A percentile compares a stretch with the other conserved stretches of the same genome.
These are phyloP conservation scores for Zaprionus nigranus DNA, from an alignment of 1,140 invertebrate genomes.

Conservation along the genomic window DNA sequence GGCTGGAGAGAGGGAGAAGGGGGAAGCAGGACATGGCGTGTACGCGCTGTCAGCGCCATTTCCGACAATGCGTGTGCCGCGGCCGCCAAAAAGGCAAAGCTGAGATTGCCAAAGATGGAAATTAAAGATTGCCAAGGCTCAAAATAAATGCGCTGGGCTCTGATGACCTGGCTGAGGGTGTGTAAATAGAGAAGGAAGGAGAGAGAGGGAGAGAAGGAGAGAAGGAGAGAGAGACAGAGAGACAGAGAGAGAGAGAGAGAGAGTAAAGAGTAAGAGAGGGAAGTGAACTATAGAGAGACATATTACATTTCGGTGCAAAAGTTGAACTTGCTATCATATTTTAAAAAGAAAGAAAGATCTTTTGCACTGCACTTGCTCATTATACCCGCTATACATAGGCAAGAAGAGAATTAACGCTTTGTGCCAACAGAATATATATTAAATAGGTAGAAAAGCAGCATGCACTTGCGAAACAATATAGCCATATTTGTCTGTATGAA, in stretches of 20 bases:
- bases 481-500: no score
- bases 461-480: no score
- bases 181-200: background rate
- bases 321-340: no score
- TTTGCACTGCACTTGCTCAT: no score
- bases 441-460: no score
- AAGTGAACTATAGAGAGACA: no score
- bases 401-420: no score
- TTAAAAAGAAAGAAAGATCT: no score
- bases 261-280: background rate
- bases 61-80: constrained; percentile 16
- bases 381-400: no score
- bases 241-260: background rate
- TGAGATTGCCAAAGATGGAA: constrained; percentile 76
- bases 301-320: no score
- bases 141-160: constrained; percentile 30
- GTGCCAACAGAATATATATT: no score
- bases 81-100: constrained; percentile 31
- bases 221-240: background rate
- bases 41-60: constrained; percentile 62
- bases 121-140: constrained; percentile 61
- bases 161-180: constrained; percentile 3
- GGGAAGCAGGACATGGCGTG: constrained; percentile 12
- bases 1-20: background rate
- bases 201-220: background rate